These are phyloP conservation scores for Callithrix jacchus DNA, from an alignment of 2,113 vertebrate species.

Conservation along the genomic window DNA sequence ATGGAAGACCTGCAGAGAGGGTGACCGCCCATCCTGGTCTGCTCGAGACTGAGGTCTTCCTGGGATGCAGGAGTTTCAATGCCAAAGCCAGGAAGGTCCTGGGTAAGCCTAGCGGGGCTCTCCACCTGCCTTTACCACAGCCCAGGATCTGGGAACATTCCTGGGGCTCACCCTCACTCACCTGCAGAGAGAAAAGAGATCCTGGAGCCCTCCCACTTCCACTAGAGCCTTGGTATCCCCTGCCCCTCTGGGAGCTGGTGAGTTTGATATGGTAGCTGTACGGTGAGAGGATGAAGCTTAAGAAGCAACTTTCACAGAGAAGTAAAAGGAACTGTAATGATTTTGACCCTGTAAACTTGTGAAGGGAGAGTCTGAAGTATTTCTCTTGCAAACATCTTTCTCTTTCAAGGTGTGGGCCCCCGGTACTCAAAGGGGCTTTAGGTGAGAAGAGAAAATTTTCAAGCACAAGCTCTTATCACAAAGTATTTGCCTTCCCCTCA, in stretches of 20 bases:
- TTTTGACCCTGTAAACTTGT: background rate
- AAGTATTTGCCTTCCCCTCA: background rate
- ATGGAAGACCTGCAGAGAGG: background rate
- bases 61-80: background rate
- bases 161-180: background rate
- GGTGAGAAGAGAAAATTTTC: background rate
- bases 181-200: background rate
- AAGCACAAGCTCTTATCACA: background rate
- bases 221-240: background rate
- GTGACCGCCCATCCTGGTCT: too few species aligned
- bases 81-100: background rate
- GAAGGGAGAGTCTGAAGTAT: too few species aligned
- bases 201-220: background rate
- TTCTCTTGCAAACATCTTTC: background rate
- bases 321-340: background rate
- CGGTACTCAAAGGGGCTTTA: background rate
- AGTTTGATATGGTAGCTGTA: too few species aligned
- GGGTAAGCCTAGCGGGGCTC: too few species aligned
- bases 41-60: too few species aligned
- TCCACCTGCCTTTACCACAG: background rate
- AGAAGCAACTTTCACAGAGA: background rate
- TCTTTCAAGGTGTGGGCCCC: background rate
- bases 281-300: too few species aligned
- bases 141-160: background rate
- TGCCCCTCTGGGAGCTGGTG: fast-evolving